Base-by-base conservation (phyloP, 30 jellyfish, hydroid and myxozoan genomes). In the Turritopsis rubra region DNA sequence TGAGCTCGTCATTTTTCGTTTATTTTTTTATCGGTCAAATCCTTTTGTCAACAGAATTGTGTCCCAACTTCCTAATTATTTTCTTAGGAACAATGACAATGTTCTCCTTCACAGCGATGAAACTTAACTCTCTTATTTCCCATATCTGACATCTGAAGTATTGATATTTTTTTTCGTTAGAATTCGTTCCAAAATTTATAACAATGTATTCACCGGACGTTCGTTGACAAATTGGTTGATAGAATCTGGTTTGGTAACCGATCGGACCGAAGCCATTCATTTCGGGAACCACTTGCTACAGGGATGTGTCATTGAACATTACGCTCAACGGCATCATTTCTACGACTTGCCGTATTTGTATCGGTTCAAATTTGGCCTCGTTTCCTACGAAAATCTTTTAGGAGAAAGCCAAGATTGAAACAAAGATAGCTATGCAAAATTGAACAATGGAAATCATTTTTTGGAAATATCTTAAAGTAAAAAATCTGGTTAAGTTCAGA, bases 291-390 rank as follows among this genome's bases (percentile, higher is more conserved):
- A 87, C 1, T 77, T 91, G 82, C 89, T 91, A 7, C 80, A 81
- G 78, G 97, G 97, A 20, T 74, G 92, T 21, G 79, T 91, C 18
- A 78, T 91, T 21, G 86, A 83, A 75, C 97, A 90, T 72, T 83
- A 89, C 68, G 72, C 79, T 4, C 73, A 82, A 25, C 91, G 85
- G 52, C 95, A 90, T 83, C 74, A 27, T 29, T 90, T 90, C 70
- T 82, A 82, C 75, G 97, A 90, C 53, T 60, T 90, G 85, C 97
- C 97, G 17, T 90, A 90, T 65, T 85, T 85, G 54, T 90, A 90
- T 83, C 82, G 41, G 82, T 74, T 74, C 41, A 74, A 68, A 19
- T 8, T 8, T 23, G 19, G 19, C 30, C 16, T 68, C 60, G 13
- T 41, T 41, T 41, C 60, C 9, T 5, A 5, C 5, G 60, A 41